A percentile compares a stretch with the other conserved stretches of the same genome.
phyloP scores from a whole-genome alignment of 2,797 vertebrate species.

The Poeciliopsis paucimaculata region DNA sequence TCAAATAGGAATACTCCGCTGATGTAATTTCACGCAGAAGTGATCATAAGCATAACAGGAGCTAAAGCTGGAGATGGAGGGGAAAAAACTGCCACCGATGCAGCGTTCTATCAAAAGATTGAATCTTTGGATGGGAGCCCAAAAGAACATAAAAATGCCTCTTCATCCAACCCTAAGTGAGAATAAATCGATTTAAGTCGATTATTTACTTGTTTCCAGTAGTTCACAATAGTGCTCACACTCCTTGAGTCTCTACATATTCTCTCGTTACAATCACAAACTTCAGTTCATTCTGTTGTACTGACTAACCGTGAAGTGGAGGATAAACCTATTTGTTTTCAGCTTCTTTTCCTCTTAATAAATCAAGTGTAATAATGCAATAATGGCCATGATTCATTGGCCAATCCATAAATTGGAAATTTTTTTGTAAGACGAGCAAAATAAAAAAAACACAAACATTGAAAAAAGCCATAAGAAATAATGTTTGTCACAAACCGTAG shows the following conservation, averaged over 20 bases:
- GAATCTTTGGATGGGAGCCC: not conserved
- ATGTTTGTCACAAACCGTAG: not conserved
- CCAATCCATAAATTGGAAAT: not conserved
- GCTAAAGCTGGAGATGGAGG: not conserved
- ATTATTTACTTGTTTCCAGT: not conserved
- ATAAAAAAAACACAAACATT: not conserved
- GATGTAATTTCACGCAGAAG: constrained; percentile 59
- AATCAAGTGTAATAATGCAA: not conserved
- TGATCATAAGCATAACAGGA: constrained; percentile 12
- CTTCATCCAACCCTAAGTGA: not conserved
- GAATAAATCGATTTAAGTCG: not conserved
- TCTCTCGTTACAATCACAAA: not conserved
- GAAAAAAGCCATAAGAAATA: not conserved
- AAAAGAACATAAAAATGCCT: not conserved
- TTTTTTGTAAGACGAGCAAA: not conserved
- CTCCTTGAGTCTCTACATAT: not conserved
- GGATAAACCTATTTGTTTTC: not conserved
- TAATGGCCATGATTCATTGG: not conserved
- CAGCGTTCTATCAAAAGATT: not conserved
- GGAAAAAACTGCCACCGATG: not conserved
- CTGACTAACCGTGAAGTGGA: not conserved
- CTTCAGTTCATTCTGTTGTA: not conserved
- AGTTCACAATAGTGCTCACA: not conserved
- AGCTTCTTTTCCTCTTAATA: not conserved
- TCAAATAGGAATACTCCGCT: constrained; percentile 40